Evolutionary conservation across 2,888 invertebrate species (phyloP).

Genomic region (Lochmaea capreae): DNA sequence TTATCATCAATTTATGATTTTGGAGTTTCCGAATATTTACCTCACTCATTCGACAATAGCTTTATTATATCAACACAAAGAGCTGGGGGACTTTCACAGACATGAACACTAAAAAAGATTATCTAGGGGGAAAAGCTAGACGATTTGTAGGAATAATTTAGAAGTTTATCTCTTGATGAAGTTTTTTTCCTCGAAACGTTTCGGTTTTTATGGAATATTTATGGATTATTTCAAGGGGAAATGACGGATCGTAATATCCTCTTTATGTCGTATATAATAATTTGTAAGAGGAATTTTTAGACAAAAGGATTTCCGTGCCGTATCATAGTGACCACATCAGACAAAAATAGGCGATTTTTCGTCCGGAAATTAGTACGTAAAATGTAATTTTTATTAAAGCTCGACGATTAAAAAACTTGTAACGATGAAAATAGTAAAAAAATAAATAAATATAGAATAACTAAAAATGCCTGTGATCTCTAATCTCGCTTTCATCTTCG

Average conservation of each 20-base stretch:
- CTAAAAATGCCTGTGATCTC: background rate
- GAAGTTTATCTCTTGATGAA: slow-evolving; percentile 9
- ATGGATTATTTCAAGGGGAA: background rate
- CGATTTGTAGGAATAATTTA: slow-evolving; percentile 31
- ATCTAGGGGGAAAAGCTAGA: slow-evolving; percentile 24
- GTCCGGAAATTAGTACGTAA: too few species aligned
- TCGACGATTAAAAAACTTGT: too few species aligned
- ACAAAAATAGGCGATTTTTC: too few species aligned
- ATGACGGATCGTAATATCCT: background rate
- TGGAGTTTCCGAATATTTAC: slow-evolving; percentile 39
- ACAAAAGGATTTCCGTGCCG: too few species aligned
- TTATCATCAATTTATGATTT: slow-evolving; percentile 43
- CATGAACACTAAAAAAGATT: slow-evolving; percentile 36
- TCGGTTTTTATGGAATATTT: background rate
- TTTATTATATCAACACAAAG: slow-evolving; percentile 37
- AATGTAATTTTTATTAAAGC: too few species aligned
- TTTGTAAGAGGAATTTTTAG: background rate
- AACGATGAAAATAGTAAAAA: background rate
- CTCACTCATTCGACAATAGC: slow-evolving; percentile 34
- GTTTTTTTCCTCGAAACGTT: slow-evolving; percentile 17
- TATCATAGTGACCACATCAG: too few species aligned
- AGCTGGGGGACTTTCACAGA: slow-evolving; percentile 21
- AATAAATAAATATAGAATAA: background rate
- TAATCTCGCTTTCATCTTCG: slow-evolving; percentile 13
- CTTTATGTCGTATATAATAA: background rate